Base-by-base conservation (phyloP, 2,113 vertebrate genomes). In the Rhineura floridana region DNA sequence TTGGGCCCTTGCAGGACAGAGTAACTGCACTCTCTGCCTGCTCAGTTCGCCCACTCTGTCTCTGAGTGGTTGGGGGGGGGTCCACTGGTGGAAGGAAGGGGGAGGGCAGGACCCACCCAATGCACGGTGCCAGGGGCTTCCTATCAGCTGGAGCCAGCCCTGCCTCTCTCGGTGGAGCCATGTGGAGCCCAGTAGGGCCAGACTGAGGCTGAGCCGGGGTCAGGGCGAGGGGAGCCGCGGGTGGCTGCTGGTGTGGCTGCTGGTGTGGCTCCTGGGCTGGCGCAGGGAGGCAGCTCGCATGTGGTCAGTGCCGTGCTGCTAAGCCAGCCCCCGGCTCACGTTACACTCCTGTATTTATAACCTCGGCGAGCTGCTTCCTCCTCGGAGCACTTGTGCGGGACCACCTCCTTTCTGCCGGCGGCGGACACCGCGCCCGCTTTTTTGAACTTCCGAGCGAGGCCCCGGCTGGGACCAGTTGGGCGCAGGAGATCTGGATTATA, bases 261-360 rank as follows among this genome's bases (percentile, higher is more conserved):
- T 6, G 87, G 95, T 91, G 93, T 84, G 84, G 88, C 72, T 93
- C 87, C 80, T 93, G 88, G 91, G 91, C 80, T 93, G 95, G 94
- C 94, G 97, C 97, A 97, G 97, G 96, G 97, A 97, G 97, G 96
- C 96, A 94, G 97, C 97, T 97, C 94, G 98, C 97, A 96, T 98
- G 98, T 98, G 98, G 98, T 98, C 98, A 98, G 97, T 97, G 95
- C 97, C 77, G 97, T 96, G 97, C 94, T 96, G 96, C 96, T 98
- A 96, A 98, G 97, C 98, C 99, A 98, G 98, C 99, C 99, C 98
- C 98, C 98, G 95, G 98, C 99, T 99, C 99, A 99, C 97, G 94
- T 99, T 99, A 99, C 98, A 97, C 98, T 92, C 92, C 95, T 93
- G 95, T 98, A 99, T 99, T 99, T 99, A 99, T 99, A 99, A 98